These are phyloP conservation scores for Mimas tiliae DNA, from an alignment of 2,888 invertebrate species.

Conservation along the genomic window DNA sequence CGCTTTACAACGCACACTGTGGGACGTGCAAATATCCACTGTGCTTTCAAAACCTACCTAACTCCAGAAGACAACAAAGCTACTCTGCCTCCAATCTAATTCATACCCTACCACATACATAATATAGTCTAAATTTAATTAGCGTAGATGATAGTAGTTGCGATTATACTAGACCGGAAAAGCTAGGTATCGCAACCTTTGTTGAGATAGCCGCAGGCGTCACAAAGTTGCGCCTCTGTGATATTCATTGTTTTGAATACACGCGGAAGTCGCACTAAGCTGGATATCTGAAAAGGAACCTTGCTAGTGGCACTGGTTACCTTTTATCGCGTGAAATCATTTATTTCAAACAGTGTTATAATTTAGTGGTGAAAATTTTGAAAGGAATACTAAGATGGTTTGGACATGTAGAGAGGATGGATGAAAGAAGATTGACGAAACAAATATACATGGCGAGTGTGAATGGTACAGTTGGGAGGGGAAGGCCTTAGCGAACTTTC, in stretches of 20 bases:
- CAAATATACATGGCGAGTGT: too few species aligned
- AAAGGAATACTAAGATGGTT: too few species aligned
- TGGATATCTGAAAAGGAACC: background rate
- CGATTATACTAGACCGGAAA: background rate
- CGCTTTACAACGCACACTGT: conserved; percentile 11
- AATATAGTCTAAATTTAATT: background rate
- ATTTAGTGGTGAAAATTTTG: too few species aligned
- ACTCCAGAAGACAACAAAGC: background rate
- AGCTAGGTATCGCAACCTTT: conserved; percentile 28
- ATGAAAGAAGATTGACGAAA: too few species aligned
- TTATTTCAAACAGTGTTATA: too few species aligned
- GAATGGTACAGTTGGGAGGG: too few species aligned
- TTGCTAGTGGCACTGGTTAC: background rate
- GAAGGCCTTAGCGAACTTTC: too few species aligned
- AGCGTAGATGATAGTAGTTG: background rate
- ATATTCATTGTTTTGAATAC: conserved; percentile 30
- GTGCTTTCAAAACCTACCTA: conserved; percentile 17
- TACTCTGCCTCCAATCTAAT: background rate
- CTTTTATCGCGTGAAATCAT: background rate
- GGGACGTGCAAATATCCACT: conserved; percentile 26
- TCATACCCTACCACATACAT: background rate
- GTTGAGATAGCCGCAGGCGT: conserved; percentile 29
- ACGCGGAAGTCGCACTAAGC: conserved; percentile 12
- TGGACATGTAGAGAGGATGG: too few species aligned
- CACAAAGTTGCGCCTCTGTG: conserved; percentile 28